Evolutionary conservation across 2,113 vertebrate genomes (phyloP).

Genomic region (Sorex fumeus): DNA sequence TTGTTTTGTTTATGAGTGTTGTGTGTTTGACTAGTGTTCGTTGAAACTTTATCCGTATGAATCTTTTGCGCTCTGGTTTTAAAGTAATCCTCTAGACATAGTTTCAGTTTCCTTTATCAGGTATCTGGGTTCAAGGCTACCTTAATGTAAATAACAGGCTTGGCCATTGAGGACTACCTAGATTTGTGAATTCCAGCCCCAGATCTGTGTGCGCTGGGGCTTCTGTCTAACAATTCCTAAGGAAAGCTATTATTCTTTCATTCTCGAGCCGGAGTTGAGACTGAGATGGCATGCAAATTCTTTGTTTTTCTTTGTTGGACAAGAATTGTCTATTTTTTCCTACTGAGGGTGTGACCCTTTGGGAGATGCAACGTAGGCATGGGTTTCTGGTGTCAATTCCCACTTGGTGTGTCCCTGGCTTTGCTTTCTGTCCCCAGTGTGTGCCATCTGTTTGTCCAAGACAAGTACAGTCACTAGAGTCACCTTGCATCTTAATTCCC

Average conservation of each 20-base stretch:
- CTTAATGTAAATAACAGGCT: conserved; percentile 20
- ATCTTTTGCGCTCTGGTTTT: conserved; percentile 43
- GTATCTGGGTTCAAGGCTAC: background rate
- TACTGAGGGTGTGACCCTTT: background rate
- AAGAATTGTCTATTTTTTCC: conserved; percentile 10
- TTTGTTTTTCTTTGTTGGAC: background rate
- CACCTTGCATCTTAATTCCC: background rate
- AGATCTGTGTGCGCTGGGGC: background rate
- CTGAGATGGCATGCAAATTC: conserved; percentile 2
- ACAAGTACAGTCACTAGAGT: background rate
- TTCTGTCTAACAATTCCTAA: conserved; percentile 10
- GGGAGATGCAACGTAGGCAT: background rate
- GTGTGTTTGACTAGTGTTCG: background rate
- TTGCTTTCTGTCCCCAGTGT: background rate
- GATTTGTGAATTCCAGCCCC: background rate
- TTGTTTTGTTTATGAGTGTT: conserved; percentile 7
- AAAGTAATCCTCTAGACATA: conserved; percentile 31
- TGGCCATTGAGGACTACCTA: background rate
- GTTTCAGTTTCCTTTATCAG: conserved; percentile 37
- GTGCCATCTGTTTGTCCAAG: background rate
- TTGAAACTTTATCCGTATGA: conserved; percentile 28
- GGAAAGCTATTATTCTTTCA: background rate
- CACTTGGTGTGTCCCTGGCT: background rate
- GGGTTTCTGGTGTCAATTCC: conserved; percentile 21
- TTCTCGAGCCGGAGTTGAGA: background rate